phyloP scores from a whole-genome alignment of 1,140 invertebrate genomes.

The Ericerus pela region DNA sequence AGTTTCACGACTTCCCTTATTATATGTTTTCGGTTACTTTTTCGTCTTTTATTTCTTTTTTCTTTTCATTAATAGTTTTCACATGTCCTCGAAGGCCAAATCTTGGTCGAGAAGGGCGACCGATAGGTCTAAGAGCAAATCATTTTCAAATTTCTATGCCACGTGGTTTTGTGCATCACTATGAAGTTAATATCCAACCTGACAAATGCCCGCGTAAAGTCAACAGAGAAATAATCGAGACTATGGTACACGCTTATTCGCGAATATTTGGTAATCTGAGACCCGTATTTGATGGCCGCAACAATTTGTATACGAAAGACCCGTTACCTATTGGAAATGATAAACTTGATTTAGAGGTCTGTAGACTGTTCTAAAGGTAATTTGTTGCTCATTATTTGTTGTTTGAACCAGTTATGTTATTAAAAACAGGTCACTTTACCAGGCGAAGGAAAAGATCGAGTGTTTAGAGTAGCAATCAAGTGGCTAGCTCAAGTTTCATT shows the following conservation, averaged over 20 bases:
- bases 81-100: conserved; percentile 74
- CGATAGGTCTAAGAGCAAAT: conserved; percentile 90
- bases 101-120: conserved; percentile 85
- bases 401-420: no score
- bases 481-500: conserved; percentile 90
- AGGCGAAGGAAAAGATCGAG: conserved; percentile 94
- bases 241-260: conserved; percentile 94
- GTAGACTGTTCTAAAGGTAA: no score
- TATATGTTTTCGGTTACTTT: no score
- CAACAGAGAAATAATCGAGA: conserved; percentile 98
- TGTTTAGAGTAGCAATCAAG: conserved; percentile 98
- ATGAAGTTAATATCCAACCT: conserved; percentile 96
- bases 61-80: conserved; percentile 56
- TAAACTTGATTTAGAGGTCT: conserved; percentile 81
- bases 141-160: conserved; percentile 99
- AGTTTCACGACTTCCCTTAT: conserved; percentile 19
- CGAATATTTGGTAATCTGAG: conserved; percentile 96
- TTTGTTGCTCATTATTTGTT: no score
- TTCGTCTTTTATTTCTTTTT: no score
- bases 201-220: conserved; percentile 99
- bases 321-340: conserved; percentile 92
- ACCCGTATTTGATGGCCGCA: conserved; percentile 98
- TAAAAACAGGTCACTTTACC: conserved; percentile 79
- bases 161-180: conserved; percentile 95
- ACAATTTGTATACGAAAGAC: conserved; percentile 96